These are phyloP conservation scores for Chironomus striatipennis DNA, from an alignment of 1,140 invertebrate species.

Conservation along the genomic window DNA sequence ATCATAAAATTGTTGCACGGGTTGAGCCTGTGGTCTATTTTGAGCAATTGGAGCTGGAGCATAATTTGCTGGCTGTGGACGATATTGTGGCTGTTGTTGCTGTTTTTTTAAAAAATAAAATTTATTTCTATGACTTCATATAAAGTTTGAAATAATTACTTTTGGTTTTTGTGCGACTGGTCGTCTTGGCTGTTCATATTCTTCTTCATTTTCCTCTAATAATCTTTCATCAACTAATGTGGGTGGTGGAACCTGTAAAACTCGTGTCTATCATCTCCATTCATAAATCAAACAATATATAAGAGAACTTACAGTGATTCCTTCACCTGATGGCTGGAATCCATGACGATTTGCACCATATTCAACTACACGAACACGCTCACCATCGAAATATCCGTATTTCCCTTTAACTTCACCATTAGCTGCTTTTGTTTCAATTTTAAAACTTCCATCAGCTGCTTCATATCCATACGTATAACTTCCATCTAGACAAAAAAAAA, in stretches of 20 bases:
- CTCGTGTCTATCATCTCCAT: background rate
- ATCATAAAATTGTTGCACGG: constrained; percentile 2
- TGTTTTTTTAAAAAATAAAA: constrained; percentile 26
- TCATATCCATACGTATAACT: constrained; percentile 83
- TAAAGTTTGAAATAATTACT: constrained; percentile 30
- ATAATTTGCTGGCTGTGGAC: constrained; percentile 30
- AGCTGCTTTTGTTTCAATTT: constrained; percentile 72
- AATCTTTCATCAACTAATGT: constrained; percentile 60
- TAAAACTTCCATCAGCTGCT: constrained; percentile 73
- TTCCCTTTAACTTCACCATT: constrained; percentile 74
- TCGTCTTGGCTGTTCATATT: constrained; percentile 30
- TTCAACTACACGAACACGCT: constrained; percentile 69
- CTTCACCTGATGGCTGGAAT: constrained; percentile 77
- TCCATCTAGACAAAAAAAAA: constrained; percentile 46
- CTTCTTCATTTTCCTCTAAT: constrained; percentile 44
- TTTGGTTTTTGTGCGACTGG: constrained; percentile 39
- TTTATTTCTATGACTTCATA: background rate
- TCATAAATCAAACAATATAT: background rate
- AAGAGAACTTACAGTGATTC: constrained; percentile 59
- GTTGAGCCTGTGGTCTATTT: constrained; percentile 21
- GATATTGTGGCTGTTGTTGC: constrained; percentile 29
- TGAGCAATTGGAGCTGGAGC: constrained; percentile 27
- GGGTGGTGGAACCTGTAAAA: constrained; percentile 48
- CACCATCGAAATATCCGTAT: constrained; percentile 78
- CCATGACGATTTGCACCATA: constrained; percentile 81